Base-by-base conservation (phyloP, 2,888 invertebrate genomes). In the Dicycla oo region DNA sequence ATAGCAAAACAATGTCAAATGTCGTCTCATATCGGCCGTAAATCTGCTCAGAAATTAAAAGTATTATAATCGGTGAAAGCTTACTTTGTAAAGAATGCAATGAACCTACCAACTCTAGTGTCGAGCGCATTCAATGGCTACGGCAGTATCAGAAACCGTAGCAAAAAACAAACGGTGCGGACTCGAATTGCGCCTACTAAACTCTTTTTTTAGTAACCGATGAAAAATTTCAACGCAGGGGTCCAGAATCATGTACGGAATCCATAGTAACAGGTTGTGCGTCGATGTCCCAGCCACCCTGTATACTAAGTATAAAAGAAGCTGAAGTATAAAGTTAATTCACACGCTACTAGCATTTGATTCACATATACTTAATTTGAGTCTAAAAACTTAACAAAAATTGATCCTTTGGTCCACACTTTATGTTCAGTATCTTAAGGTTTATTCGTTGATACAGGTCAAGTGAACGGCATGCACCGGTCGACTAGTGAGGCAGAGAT, bases 401-500 rank as follows among this genome's bases (percentile, higher is more conserved):
- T 18, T 66, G 68, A 79, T 76, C 73, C 57, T 81, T 75, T 23
- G 23, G 2, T 15, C 26, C 26, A 7, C 26, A 26, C 3, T 53
- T 8, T n/a, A n/a, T n/a, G n/a, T 18, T 18, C 18, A 53, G 53
- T 26, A 8, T 53, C 15, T 53, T 18, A 18, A 53, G 18, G 18
- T 26, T 18, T 26, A 26, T 26, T 18, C 53, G 26, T 26, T 30
- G 10, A 61, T 38, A 34, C 83, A 93, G 94, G 95, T 78, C 94
- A 94, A 90, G 91, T 91, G 0, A 96, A 96, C 70, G 95, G 96
- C 69, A 97, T 98, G 94, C 97, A 98, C 67, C 96, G 98, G 10
- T 97, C 98, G 0, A 97, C 97, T 0, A 98, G 98, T 83, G 98
- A 98, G 81, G 95, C 97, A 2, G 98, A 98, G 87, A 97, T 98